Base-by-base conservation (phyloP, 2,888 invertebrate genomes). In the Neoaliturus tenellus region DNA sequence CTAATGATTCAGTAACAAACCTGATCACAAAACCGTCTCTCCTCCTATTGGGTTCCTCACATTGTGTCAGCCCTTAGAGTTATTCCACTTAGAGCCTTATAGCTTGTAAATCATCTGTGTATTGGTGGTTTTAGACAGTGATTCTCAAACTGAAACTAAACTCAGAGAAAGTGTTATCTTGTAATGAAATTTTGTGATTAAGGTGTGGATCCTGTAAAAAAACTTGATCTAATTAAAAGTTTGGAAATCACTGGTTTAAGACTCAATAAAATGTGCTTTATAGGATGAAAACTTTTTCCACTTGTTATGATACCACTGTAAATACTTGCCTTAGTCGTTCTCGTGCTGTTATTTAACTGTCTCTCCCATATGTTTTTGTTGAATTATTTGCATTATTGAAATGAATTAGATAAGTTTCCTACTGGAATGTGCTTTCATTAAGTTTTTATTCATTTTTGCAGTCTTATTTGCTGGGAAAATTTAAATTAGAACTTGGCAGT, bases 291-390 rank as follows among this genome's bases (percentile, higher is more conserved):
- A 25, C 25, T 41, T 31, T 44, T 41, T 55, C 78, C 78, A 78
- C 55, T 78, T 78, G 75, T 78, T 78, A 78, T 35, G 35, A 2
- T 78, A 78, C 14, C 78, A 55, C 75, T 78, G 78, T 78, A 78
- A 55, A 78, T 78, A 78, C 33, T 28, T 33, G 78, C 78, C 78
- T 78, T 78, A 78, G 78, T 75, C 39, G 44, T 44, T 75, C 23
- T 39, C 23, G n/a, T 48, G 23, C 33, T 48, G 28, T 48, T 20
- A 10, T 44, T 31, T 33, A 33, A 14, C 10, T 71, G 8, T 33
- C 10, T 75, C 10, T 23, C 48, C 3, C 23, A 28, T 39, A 23
- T 10, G 8, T 35, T 5, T 33, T 28, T 33, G 17, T 48, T 44
- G 25, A 4, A 5, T 31, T 75, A 75, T 44, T 25, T 48, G 20